A percentile compares a stretch with the other conserved stretches of the same genome.
Conservation (phyloP, 2,888 invertebrate genomes). For the Ophioninae sp. region DNA sequence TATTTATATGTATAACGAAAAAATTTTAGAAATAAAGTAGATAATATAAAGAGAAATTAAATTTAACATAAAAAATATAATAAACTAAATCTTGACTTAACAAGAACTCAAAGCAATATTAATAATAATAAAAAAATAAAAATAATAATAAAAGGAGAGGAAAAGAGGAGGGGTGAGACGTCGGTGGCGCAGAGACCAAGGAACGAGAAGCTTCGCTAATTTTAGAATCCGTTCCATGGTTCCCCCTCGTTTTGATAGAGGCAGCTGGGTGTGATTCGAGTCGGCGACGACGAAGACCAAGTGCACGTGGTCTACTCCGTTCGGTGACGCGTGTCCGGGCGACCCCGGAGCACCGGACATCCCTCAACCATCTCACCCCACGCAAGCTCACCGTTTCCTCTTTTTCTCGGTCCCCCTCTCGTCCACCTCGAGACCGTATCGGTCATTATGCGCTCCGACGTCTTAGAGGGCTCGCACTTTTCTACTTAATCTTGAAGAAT, state of each 20-base stretch:
- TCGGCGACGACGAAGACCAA: constrained; percentile 55
- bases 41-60: no score
- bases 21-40: no score
- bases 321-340: constrained; percentile 66
- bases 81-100: no score
- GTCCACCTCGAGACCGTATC: neutral
- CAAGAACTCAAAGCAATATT: no score
- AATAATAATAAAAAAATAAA: neutral
- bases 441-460: neutral
- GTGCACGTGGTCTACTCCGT: constrained; percentile 69
- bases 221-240: constrained; percentile 74
- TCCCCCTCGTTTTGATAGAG: constrained; percentile 68
- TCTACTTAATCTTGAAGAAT: neutral
- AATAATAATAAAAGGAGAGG: neutral
- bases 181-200: constrained; percentile 12
- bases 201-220: constrained; percentile 70
- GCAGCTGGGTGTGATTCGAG: constrained; percentile 76
- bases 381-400: neutral
- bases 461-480: neutral
- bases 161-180: neutral
- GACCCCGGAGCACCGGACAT: constrained; percentile 56
- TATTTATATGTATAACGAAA: no score
- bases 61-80: no score
- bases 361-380: neutral
- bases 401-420: neutral